These are phyloP conservation scores for Bryconaethiops microstoma DNA, from an alignment of 2,797 vertebrate genomes.

Conservation along the genomic window DNA sequence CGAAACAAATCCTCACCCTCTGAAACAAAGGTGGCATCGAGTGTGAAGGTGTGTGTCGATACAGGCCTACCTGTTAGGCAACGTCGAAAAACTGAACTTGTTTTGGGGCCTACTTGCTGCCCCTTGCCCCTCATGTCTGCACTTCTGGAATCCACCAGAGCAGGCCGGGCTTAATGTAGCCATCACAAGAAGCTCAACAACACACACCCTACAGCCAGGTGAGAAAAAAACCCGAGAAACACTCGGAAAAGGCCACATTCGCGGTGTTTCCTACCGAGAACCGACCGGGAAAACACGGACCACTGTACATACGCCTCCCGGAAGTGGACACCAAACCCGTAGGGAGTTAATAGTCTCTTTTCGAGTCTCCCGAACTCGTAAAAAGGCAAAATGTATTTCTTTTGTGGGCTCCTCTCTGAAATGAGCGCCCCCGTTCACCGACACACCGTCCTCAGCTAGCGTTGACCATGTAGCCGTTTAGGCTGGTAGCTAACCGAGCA, in stretches of 20 bases:
- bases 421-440: neutral
- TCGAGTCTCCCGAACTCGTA: conserved; percentile 29
- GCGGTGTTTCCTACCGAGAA: neutral
- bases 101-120: neutral
- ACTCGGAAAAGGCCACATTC: neutral
- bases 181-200: neutral
- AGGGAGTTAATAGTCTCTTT: conserved; percentile 42
- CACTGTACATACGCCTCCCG: conserved; percentile 52
- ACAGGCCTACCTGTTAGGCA: neutral
- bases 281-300: conserved; percentile 47
- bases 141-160: neutral
- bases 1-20: too few species aligned
- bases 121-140: neutral
- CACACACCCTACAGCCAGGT: neutral
- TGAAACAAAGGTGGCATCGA: too few species aligned
- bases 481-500: neutral
- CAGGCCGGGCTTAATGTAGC: neutral
- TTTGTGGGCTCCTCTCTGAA: neutral
- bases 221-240: neutral
- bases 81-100: neutral
- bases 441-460: neutral
- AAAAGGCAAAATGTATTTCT: neutral
- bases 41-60: neutral
- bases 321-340: conserved; percentile 51
- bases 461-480: neutral